Base-by-base conservation (phyloP, 92 coral and sea anemone species). In the Muricea muricata region DNA sequence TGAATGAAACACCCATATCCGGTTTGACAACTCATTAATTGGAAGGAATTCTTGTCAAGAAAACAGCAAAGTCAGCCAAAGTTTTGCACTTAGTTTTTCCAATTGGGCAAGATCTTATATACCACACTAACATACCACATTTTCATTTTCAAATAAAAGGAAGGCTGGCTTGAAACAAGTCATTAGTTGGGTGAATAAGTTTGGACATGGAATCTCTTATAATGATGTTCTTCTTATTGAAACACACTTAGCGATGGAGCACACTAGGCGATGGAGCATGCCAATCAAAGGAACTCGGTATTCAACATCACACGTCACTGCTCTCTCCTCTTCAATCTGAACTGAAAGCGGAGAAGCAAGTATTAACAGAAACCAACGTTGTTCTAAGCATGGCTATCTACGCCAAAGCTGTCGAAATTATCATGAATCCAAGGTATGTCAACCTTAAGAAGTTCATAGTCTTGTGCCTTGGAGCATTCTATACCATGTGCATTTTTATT, bases 371-470 rank as follows among this genome's bases (percentile, higher is more conserved):
- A 33, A 82, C 86, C 0, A 79, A 82, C 40, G 75, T 80, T 61
- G 85, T 80, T 7, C 54, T 80, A 21, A 63, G 65, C 24, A 61
- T 58, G 75, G 85, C 85, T 11, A 40, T 80, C 9, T 80, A 65
- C 35, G 4, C 85, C n/a, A 80, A 80, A 65, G 85, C 69, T 7
- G 67, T 82, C 10, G 79, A 82, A 68, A 48, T 82, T 10, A 0
- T 45, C 40, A 42, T 67, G 66, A 82, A 67, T 24, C 78, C 79
- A 23, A 73, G 79, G 26, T 73, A 73, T 28, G 2, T 40, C 14
- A 60, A 73, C 28, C 79, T 73, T 11, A 45, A 73, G 26, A 12
- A n/a, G n/a, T n/a, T n/a, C n/a, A n/a, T n/a, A n/a, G n/a, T n/a
- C n/a, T n/a, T n/a, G n/a, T n/a, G n/a, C n/a, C n/a, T n/a, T n/a